A percentile compares a stretch with the other conserved stretches of the same genome.
These are phyloP conservation scores for Yponomeuta plumbellus DNA, from an alignment of 2,888 invertebrate species.

Conservation along the genomic window DNA sequence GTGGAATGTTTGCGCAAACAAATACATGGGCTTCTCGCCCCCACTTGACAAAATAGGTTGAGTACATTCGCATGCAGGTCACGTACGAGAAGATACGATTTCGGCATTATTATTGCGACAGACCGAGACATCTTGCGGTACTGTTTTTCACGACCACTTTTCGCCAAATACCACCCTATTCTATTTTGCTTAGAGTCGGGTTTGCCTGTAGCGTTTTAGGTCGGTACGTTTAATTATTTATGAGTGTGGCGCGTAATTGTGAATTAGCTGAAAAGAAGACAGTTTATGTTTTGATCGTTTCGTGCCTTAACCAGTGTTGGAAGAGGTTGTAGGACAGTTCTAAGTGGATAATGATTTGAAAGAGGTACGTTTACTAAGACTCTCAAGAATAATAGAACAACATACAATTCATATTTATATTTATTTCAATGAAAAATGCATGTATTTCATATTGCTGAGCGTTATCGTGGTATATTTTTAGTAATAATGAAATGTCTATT, in stretches of 20 bases:
- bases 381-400: too few relatives aligned
- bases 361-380: too few relatives aligned
- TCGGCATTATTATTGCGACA: constrained; percentile 10
- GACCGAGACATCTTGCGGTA: constrained; percentile 2
- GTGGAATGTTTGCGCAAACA: not conserved
- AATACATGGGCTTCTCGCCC: not conserved
- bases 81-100: constrained; percentile 3
- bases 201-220: not conserved
- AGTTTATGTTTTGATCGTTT: not conserved
- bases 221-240: not conserved
- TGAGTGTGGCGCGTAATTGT: not conserved
- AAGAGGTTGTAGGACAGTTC: not conserved
- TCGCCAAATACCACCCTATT: not conserved
- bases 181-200: not conserved
- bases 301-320: not conserved
- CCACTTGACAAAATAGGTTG: not conserved
- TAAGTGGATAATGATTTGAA: too few relatives aligned
- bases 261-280: not conserved
- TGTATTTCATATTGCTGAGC: too few relatives aligned
- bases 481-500: too few relatives aligned
- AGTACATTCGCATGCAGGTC: not conserved
- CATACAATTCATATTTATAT: too few relatives aligned
- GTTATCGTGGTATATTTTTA: too few relatives aligned
- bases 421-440: too few relatives aligned
- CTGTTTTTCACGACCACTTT: constrained; percentile 15